A percentile compares a stretch with the other conserved stretches of the same genome.
These are phyloP conservation scores for Cheiracanthium punctorium DNA, from an alignment of 2,888 invertebrate genomes.

Conservation along the genomic window DNA sequence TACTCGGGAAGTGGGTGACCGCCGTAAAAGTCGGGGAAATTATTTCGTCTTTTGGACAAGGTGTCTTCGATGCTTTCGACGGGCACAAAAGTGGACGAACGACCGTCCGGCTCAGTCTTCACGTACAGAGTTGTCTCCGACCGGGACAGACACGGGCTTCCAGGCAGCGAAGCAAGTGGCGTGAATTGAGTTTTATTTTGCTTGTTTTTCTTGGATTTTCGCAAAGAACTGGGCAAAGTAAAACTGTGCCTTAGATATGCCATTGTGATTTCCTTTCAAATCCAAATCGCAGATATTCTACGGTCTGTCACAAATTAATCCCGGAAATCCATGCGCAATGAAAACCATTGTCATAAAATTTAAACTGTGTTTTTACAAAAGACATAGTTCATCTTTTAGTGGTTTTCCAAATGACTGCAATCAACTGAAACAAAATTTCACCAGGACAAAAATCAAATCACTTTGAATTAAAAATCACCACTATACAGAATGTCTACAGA, in stretches of 20 bases:
- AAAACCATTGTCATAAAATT: no score
- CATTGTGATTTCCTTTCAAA: constrained; percentile 22
- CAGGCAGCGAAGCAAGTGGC: constrained; percentile 51
- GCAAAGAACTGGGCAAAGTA: constrained; percentile 65
- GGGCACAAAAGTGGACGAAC: constrained; percentile 47
- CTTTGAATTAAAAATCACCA: no score
- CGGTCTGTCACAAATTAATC: neutral
- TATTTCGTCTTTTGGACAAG: constrained; percentile 36
- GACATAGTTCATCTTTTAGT: no score
- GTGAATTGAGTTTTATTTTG: constrained; percentile 32
- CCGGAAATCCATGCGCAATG: no score
- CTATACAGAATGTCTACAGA: no score
- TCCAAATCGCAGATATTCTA: no score
- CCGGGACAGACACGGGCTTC: constrained; percentile 56
- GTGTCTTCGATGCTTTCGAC: constrained; percentile 66
- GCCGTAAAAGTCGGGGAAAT: constrained; percentile 71
- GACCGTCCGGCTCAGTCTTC: constrained; percentile 46
- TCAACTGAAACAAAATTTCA: no score
- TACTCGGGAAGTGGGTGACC: constrained; percentile 63
- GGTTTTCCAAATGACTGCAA: no score
- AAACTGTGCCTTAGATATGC: constrained; percentile 69
- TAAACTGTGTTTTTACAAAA: no score
- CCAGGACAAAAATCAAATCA: no score
- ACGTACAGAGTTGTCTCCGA: constrained; percentile 56
- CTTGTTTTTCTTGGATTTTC: constrained; percentile 63